phyloP scores from a whole-genome alignment of 2,797 vertebrate genomes.

The Menidia menidia region DNA sequence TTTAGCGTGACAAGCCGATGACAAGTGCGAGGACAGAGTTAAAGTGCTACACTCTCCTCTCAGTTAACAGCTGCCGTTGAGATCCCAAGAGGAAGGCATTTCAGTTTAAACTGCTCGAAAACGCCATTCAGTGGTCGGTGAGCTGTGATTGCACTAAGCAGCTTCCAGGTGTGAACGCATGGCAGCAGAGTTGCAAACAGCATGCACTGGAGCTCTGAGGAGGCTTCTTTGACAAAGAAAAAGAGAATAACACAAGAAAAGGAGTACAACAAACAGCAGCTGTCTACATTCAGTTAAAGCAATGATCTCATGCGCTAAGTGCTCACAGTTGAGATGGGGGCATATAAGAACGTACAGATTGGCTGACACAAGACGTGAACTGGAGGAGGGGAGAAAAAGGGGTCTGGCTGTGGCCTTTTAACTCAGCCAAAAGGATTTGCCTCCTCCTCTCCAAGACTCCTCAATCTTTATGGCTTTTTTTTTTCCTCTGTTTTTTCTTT shows the following conservation, averaged over 20 bases:
- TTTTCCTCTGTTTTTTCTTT: conserved; percentile 26
- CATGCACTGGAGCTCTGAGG: conserved; percentile 1
- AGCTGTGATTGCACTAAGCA: conserved; percentile 21
- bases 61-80: conserved; percentile 42
- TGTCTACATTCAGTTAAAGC: conserved; percentile 40
- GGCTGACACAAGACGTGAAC: conserved; percentile 38
- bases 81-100: conserved; percentile 34
- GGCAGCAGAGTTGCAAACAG: conserved; percentile 10
- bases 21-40: conserved; percentile 40
- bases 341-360: conserved; percentile 41
- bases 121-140: conserved; percentile 16
- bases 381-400: conserved; percentile 11
- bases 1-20: conserved; percentile 46
- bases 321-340: conserved; percentile 35
- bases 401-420: conserved; percentile 47
- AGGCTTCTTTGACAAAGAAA: conserved; percentile 26
- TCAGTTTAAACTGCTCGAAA: conserved; percentile 15
- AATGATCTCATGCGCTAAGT: conserved; percentile 56
- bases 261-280: conserved; percentile 53
- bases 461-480: conserved; percentile 42
- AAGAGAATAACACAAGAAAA: conserved; percentile 18
- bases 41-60: conserved; percentile 42
- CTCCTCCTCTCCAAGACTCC: conserved; percentile 42
- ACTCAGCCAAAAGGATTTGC: conserved; percentile 12
- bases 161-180: conserved; percentile 54